Evolutionary conservation across 2,113 vertebrate species (phyloP).

Genomic region (Emydocephalus ijimae): DNA sequence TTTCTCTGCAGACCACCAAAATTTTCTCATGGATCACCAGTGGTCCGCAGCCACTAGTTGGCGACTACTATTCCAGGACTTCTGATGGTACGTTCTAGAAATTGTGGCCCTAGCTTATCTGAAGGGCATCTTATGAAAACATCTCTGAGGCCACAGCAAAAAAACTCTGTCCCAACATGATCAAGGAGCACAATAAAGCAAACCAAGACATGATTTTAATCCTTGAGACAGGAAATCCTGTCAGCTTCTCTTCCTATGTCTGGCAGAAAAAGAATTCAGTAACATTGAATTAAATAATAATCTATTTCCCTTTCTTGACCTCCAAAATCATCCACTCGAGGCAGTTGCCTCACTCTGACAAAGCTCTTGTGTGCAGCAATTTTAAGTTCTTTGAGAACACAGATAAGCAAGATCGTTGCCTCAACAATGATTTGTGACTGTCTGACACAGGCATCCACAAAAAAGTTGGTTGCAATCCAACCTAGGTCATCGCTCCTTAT

Average conservation of each 20-base stretch:
- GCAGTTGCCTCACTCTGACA: neutral
- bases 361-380: neutral
- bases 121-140: neutral
- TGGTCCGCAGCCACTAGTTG: too few relatives aligned
- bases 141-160: neutral
- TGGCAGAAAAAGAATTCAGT: neutral
- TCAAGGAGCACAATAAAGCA: neutral
- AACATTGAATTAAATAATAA: neutral
- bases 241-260: neutral
- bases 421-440: neutral
- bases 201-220: neutral
- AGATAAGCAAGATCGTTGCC: neutral
- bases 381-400: neutral
- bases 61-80: neutral
- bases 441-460: neutral
- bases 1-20: too few relatives aligned
- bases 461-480: neutral
- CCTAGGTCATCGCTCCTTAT: constrained; percentile 23
- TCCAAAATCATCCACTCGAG: neutral
- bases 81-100: neutral
- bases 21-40: too few relatives aligned
- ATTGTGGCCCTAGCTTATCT: neutral
- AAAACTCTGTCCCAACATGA: neutral
- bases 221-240: neutral
- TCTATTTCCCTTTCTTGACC: neutral